Evolutionary conservation across 2,888 invertebrate species (phyloP), one percentile per base, ranked within the genome.

Genomic region (Drosophila bunnanda): DNA sequence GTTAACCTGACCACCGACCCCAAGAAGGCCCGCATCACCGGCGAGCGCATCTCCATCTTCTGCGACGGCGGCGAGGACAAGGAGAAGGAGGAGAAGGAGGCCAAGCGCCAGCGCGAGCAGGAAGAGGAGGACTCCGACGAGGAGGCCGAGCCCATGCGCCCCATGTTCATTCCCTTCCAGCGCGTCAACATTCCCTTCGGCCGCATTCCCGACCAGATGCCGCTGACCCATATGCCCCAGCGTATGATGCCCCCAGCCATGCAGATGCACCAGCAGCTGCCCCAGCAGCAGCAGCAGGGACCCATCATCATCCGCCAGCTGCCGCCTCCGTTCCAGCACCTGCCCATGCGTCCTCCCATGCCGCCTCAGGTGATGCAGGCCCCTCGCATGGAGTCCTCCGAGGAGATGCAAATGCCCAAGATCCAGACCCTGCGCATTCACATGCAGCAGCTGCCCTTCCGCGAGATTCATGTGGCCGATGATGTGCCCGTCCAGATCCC

Each of bases 31-130:
- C 94, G 94, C 81, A 93, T 96, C 75, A 96, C 96, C 68, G 97
- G 97, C 12, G 97, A 97, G 92, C 95, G 97, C 67, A 96, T 98
- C 93, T 96, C 96, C 36, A 97, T 98, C 91, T 95, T 96, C 91
- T 98, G 97, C 91, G 97, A 97, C 91, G 97, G 96, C 84, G 97
- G 97, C 64, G 90, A 91, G 39, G 92, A 91, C 34, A 85, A 57
- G 53, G 65, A 64, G 10, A 52, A 89, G 48, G 84, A 88, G 5
- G 82, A 86, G 60, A 76, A 79, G 62, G 88, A 90, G 13, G 75
- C 85, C 13, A 82, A 89, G 70, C 82, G 82, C 22, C 84, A 79
- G 58, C 89, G 90, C 17, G 89, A 89, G 41, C 64, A 65, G 50
- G 90, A 90, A 68, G 90, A 91, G 10, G 89, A 91, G 13, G 91